Conservation (phyloP, 2,113 vertebrate species). For the Argyrosomus japonicus region DNA sequence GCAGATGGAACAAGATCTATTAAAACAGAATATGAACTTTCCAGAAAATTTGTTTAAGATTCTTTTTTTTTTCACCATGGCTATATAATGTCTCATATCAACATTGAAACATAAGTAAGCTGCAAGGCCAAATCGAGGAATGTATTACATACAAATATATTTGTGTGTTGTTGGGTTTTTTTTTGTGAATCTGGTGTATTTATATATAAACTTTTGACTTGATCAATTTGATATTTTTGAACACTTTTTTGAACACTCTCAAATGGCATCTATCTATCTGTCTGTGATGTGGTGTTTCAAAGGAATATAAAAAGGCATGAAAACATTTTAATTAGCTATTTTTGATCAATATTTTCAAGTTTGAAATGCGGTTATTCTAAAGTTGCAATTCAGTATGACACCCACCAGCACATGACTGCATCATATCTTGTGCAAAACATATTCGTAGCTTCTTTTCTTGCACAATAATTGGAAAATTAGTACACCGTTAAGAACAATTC, state of each 20-base stretch:
- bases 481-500: neutral
- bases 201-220: neutral
- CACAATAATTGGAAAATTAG: neutral
- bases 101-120: neutral
- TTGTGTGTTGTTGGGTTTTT: no score
- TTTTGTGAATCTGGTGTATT: neutral
- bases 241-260: neutral
- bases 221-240: neutral
- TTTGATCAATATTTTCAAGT: neutral
- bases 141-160: neutral
- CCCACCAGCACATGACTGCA: neutral
- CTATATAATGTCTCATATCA: neutral
- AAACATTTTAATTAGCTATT: neutral
- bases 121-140: slow-evolving; percentile 1
- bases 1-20: neutral
- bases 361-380: neutral
- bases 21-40: neutral
- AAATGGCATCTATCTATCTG: no score
- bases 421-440: no score
- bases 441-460: neutral
- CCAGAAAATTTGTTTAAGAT: neutral
- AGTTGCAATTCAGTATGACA: neutral
- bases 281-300: neutral
- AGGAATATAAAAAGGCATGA: neutral
- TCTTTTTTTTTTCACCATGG: neutral